Base-by-base conservation (phyloP, 2,113 vertebrate species). In the Riparia riparia region DNA sequence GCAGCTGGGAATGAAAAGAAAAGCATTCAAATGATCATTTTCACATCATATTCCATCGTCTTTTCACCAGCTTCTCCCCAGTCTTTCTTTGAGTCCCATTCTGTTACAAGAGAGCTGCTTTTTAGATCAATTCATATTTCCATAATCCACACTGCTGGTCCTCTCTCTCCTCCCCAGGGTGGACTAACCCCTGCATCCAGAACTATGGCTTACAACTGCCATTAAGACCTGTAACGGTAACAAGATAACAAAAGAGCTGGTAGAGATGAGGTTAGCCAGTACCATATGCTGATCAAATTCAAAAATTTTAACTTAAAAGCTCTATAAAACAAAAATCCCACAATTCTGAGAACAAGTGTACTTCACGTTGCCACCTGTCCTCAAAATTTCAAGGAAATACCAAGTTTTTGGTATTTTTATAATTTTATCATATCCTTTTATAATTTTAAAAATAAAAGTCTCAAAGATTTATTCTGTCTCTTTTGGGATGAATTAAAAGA, bases 121-220 rank as follows among this genome's bases (percentile, higher is more conserved):
- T 98, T 98, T 97, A 99, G 99, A 99, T 99, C 99, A 99, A 98
- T 99, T 99, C 99, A 99, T 99, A 99, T 99, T 99, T 99, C 99
- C 99, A 99, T 99, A 99, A 99, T 99, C 99, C 99, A 99, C 99
- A 98, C 98, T 98, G 98, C 98, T 99, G 98, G 98, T 98, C 98
- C 98, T 98, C 98, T 96, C 88, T 96, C 97, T 90, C 96, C 98
- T 99, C 99, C 99, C 99, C 98, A 98, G 99, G 99, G 99, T 98
- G 98, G 98, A 98, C 98, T 98, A 98, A 99, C 99, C 99, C 99
- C 98, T 98, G 98, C 98, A 98, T 98, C 98, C 98, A 98, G 95
- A 98, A 98, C 98, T 98, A 98, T 98, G 98, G 99, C 98, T 99
- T 98, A 99, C 99, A 99, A 99, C 99, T 99, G 99, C 99, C 99